Evolutionary conservation across 2,888 invertebrate genomes (phyloP).

Genomic region (Pristionchus exspectatus): DNA sequence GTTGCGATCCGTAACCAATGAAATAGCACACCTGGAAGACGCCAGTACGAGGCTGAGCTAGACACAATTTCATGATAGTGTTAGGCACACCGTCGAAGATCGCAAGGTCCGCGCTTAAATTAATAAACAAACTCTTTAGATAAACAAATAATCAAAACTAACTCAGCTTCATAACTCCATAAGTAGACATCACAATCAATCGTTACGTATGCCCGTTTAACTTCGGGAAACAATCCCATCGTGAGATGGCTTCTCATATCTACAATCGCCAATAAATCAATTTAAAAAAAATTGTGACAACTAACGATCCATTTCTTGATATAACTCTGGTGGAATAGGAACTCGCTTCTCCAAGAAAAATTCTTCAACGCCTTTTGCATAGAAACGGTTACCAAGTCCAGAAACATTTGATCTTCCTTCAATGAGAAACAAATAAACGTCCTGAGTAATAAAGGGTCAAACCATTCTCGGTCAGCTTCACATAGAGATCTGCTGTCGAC

Average conservation of each 20-base stretch:
- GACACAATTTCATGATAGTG: constrained; percentile 93
- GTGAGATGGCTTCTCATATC: constrained; percentile 96
- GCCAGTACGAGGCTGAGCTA: constrained; percentile 88
- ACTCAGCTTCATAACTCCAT: constrained; percentile 96
- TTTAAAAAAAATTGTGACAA: background rate
- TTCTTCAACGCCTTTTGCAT: constrained; percentile 63
- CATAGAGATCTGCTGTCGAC: constrained; percentile 45
- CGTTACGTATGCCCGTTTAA: constrained; percentile 95
- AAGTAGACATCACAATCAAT: constrained; percentile 98
- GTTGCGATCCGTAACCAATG: too few relatives aligned
- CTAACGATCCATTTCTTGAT: constrained; percentile 73
- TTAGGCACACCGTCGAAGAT: constrained; percentile 96
- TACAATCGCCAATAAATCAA: constrained; percentile 79
- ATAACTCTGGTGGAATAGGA: constrained; percentile 72
- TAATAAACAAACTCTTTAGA: constrained; percentile 23
- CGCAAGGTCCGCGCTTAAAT: constrained; percentile 89
- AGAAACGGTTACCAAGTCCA: constrained; percentile 67
- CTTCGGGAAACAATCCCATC: constrained; percentile 97
- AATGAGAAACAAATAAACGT: background rate
- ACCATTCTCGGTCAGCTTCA: constrained; percentile 51
- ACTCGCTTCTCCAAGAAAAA: constrained; percentile 62
- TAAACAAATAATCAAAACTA: constrained; percentile 63
- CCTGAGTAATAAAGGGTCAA: background rate
- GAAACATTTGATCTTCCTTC: constrained; percentile 65
- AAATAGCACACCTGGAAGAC: constrained; percentile 65